These are phyloP conservation scores for Dyspetes luteomarginatus DNA, from an alignment of 2,888 invertebrate genomes.

Conservation along the genomic window DNA sequence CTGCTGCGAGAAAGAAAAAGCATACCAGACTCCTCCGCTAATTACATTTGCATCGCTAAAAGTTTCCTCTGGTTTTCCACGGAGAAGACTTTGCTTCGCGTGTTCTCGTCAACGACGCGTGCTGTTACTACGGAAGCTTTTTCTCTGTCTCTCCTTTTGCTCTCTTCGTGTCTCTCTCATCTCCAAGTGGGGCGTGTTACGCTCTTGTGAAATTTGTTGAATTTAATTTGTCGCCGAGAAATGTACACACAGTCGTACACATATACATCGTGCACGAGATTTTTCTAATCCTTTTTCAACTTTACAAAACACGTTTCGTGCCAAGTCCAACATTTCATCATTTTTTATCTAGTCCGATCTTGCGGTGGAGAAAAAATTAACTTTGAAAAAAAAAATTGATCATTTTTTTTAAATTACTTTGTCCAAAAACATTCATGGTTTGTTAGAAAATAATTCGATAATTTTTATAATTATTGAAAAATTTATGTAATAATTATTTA, in stretches of 20 bases:
- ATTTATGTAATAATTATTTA: too few relatives aligned
- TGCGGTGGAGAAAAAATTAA: not conserved
- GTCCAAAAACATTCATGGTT: too few relatives aligned
- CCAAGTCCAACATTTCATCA: not conserved
- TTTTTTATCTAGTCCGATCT: not conserved
- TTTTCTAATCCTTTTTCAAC: constrained; percentile 30
- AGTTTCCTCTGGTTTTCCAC: constrained; percentile 57
- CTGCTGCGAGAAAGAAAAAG: constrained; percentile 25
- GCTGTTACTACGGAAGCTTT: constrained; percentile 13
- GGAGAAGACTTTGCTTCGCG: constrained; percentile 12
- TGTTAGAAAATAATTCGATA: too few relatives aligned
- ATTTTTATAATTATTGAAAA: too few relatives aligned
- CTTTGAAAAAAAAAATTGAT: too few relatives aligned
- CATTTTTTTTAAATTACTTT: too few relatives aligned
- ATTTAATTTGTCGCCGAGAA: constrained; percentile 50
- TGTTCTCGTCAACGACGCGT: constrained; percentile 23
- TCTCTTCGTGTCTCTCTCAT: not conserved
- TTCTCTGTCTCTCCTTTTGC: constrained; percentile 8
- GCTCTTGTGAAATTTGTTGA: constrained; percentile 40
- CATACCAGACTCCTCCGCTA: constrained; percentile 52
- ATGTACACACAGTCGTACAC: not conserved
- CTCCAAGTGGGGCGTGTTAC: not conserved
- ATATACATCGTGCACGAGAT: constrained; percentile 1
- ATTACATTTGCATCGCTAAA: constrained; percentile 70
- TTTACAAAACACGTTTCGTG: not conserved